Evolutionary conservation across 2,888 invertebrate species (phyloP), one percentile per base, ranked within the genome.

Genomic region (Callimorpha dominula): DNA sequence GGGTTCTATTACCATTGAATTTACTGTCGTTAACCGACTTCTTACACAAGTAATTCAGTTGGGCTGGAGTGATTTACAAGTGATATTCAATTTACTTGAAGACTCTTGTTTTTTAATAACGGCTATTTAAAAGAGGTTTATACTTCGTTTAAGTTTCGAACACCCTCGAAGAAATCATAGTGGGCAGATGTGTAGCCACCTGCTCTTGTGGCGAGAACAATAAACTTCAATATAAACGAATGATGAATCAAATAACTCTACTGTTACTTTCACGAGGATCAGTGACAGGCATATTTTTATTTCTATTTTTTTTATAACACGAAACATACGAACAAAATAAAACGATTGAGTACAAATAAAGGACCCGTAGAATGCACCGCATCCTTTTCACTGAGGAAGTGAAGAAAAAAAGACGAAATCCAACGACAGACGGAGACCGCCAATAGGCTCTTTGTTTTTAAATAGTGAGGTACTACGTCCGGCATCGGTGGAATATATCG

Each of bases 301-400:
- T 64, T 65, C 69, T 73, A 79, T 80, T 77, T 81, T 77, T 31
- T 80, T 78, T 81, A 82, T 83, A 80, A 81, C 80, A 71, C 67
- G 71, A 71, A 50, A 65, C 65, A 73, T 78, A 72, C 65, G 72
- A 74, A 71, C 71, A 81, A 31, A 87, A 84, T 79, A 84, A 85
- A 78, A 82, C 72, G 74, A 81, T 77, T 81, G 85, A 89, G 88
- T 87, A 79, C 85, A 90, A 92, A 91, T 88, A 91, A 91, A 90
- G 86, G 83, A 83, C 81, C 87, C 84, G 85, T 89, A 91, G 91
- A 91, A 92, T 90, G 89, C 91, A 88, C 79, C 89, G 90, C 90
- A 90, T 94, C 92, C 91, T 92, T 89, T 91, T 89, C 88, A 89
- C 88, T 82, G 86, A 91, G 92, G 92, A 93, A 93, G 91, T 91